Base-by-base conservation (phyloP, 2,888 invertebrate genomes). In the Hoplodrina blanda region DNA sequence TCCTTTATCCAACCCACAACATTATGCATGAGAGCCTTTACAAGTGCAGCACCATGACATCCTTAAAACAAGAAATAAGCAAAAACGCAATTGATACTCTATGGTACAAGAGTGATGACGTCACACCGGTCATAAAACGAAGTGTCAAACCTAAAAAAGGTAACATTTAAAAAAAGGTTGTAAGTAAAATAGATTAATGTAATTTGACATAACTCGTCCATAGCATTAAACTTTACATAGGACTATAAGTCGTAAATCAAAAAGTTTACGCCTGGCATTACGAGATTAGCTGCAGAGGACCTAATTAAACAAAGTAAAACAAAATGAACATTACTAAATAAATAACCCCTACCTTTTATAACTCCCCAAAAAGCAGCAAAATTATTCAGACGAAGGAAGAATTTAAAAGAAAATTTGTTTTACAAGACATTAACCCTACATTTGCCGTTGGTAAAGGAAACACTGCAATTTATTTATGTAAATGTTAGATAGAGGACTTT, bases 381-480 rank as follows among this genome's bases (percentile, higher is more conserved):
- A 82, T 83, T 80, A 72, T 68, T 72, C 79, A 78, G 65, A 66
- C 76, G 72, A 76, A 65, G 74, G 62, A 74, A 82, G 30, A 80
- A 85, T 86, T 86, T 81, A 83, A 83, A 76, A 81, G 82, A 77
- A 85, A 82, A 82, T 82, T 81, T 75, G 72, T 67, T 82, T 82
- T 65, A 78, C 84, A 81, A 85, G 84, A 84, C 89, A 89, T 90
- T 91, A 89, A 86, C 87, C 85, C 85, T 83, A 85, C 86, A 88
- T 88, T 88, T 86, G 77, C 73, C 72, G 74, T 81, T 84, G 82
- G 81, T 76, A 74, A 81, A 84, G 87, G 60, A 69, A 78, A 69
- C 52, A 71, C 46, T 73, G 83, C 88, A 89, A 90, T 91, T 76
- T 90, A 89, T 90, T 90, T 89, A 88, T 86, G 85, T 85, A 83